Conservation (phyloP, 1,140 invertebrate species). For the Scaptodrosophila lebanonensis region DNA sequence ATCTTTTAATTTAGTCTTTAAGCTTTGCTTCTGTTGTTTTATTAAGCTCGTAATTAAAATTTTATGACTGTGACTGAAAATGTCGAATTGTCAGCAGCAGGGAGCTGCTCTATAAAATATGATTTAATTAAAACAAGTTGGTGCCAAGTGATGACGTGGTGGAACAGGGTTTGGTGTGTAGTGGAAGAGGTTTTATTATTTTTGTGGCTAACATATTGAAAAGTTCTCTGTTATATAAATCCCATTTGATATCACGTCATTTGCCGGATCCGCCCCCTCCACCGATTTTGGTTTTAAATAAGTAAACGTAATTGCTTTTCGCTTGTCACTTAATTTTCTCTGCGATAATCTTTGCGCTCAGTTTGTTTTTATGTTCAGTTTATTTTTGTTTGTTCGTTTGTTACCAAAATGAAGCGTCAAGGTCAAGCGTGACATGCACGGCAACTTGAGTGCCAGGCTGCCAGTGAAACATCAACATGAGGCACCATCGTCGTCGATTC, state of each 20-base stretch:
- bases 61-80: slow-evolving; percentile 1
- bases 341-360: slow-evolving; percentile 6
- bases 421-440: slow-evolving; percentile 50
- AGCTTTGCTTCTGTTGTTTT: slow-evolving; percentile 11
- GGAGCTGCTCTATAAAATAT: neutral
- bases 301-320: slow-evolving; percentile 5
- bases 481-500: slow-evolving; percentile 16
- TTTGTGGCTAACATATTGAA: no score
- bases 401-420: slow-evolving; percentile 37
- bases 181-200: no score
- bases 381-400: slow-evolving; percentile 14
- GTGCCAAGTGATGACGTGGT: no score
- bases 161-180: no score
- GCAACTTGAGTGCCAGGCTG: slow-evolving; percentile 44
- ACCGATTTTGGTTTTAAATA: neutral
- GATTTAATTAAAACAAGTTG: slow-evolving; percentile 8
- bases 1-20: slow-evolving; percentile 12
- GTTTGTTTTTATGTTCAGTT: neutral
- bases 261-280: no score
- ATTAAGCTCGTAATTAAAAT: slow-evolving; percentile 15
- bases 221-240: no score
- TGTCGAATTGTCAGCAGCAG: neutral
- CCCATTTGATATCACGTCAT: no score
- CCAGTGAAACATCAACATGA: slow-evolving; percentile 16
- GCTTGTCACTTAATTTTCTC: slow-evolving; percentile 47